Evolutionary conservation across 2,797 vertebrate species (phyloP).

Genomic region (Hemitrygon akajei): DNA sequence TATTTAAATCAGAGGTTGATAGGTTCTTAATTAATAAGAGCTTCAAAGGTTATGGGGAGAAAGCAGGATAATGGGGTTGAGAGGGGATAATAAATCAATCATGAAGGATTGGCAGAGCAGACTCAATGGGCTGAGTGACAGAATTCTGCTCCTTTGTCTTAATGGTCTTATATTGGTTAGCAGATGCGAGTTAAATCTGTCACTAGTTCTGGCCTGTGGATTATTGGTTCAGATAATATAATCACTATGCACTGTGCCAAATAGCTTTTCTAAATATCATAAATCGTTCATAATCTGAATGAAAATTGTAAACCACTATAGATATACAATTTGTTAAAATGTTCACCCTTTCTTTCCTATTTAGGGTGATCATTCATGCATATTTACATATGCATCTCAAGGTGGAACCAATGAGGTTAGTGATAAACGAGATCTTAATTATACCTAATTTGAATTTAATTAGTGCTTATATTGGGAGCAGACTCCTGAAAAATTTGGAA

Average conservation of each 20-base stretch:
- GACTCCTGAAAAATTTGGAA: background rate
- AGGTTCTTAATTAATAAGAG: no score
- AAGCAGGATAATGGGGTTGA: no score
- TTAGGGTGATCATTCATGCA: conserved; percentile 71
- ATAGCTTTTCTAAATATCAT: background rate
- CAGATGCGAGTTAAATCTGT: no score
- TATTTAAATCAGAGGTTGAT: no score
- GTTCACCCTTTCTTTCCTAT: background rate
- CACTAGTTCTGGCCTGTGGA: no score
- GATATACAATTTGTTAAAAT: background rate
- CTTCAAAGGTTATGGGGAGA: no score
- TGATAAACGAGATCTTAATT: background rate
- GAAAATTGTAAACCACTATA: background rate
- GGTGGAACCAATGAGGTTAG: conserved; percentile 94
- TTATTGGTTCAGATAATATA: no score
- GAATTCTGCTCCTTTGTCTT: no score
- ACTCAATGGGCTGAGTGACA: no score
- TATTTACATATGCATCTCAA: conserved; percentile 88
- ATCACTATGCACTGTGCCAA: background rate
- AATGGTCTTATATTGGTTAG: no score
- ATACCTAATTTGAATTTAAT: background rate
- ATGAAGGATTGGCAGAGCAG: no score
- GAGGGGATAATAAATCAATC: no score
- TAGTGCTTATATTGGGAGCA: background rate
- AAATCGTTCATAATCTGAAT: background rate